Base-by-base conservation (phyloP, 2,888 invertebrate genomes). In the Pyrrhopygopsis socrates region DNA sequence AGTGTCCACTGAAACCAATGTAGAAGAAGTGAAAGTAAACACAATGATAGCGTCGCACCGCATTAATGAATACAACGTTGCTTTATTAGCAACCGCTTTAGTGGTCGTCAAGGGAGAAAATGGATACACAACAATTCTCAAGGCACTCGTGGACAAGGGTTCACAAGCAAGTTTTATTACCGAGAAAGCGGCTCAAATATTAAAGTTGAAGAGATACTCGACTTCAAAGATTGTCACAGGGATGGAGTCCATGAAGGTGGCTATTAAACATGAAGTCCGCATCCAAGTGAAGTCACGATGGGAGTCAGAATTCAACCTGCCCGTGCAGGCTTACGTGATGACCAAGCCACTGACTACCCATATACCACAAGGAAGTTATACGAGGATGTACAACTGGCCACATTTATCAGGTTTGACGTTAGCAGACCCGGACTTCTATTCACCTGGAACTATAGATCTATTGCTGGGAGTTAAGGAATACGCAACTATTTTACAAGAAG, bases 151-250 rank as follows among this genome's bases (percentile, higher is more conserved):
- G 4, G 91, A 91, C 38, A 82, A 77, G 65, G 87, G 87, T 3
- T 89, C 89, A 18, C 88, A 91, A 83, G 86, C 83, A 58, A 70
- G 70, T 15, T 92, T 92, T 67, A 79, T 92, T n/a, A 90, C 77
- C 27, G 88, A 91, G 76, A 84, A 81, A 54, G 89, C 88, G 58
- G 81, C 83, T 77, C 91, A 92, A 83, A 22, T 81, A 13, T 60
- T 91, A 24, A 86, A 74, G 38, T 65, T 89, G 2, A 81, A 68
- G 13, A 86, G 75, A 85, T 54, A 34, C 67, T 45, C 30, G 8
- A 65, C 45, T 8, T 75, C 20, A 63, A 27, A 60, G 29, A 29
- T 60, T 4, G 60, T 60, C 2, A 60, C 60, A 13, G 60, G 60
- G 13, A 60, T 60, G 60, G 60, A 60, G 60, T 60, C 60, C 60